Evolutionary conservation across 2,797 vertebrate genomes (phyloP), one percentile per base, ranked within the genome.

Genomic region (Florisuga fusca): DNA sequence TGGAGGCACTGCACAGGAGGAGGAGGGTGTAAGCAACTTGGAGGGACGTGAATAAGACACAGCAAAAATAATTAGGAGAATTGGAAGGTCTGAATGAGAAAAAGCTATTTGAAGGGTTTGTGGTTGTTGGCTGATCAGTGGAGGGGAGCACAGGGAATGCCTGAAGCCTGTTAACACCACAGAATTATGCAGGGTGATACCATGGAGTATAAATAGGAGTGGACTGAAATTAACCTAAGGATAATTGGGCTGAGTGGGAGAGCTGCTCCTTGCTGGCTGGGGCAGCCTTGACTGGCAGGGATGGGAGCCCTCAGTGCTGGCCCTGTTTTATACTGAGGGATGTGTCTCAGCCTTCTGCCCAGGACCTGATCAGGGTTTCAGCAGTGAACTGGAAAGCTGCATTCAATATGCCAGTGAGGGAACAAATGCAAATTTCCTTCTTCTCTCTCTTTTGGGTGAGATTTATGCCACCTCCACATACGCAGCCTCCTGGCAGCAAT

Each of bases 401-500:
- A 91, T 84, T 95, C 90, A 87, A 29, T 85, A 91, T 83, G 66
- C 93, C 73, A 87, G 64, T 1, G 21, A 95, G 89, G 46, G 78
- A 96, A 27, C 0, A 0, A 95, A 95, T 97, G 94, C 93, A 95
- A 95, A 97, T 97, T 89, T 91, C 86, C 50, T 92, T 64, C 45
- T 91, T 93, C 63, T 78, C 33, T 95, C 80, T 94, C 89, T 95
- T 96, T 92, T 95, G 87, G 92, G 89, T 91, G 92, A 95, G 96
- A 96, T 96, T 96, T 94, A 97, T 95, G 78, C 95, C 96, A 96
- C 95, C 94, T 95, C 94, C 94, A 90, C 92, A 96, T 26, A 79
- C 89, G 76, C 61, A 90, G 95, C 64, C 88, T 95, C 90, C 93
- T 92, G 93, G 90, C 92, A 95, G 95, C 95, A 87, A 93, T 95